Conservation (phyloP, 1,140 invertebrate species). For the Euwallacea similis region DNA sequence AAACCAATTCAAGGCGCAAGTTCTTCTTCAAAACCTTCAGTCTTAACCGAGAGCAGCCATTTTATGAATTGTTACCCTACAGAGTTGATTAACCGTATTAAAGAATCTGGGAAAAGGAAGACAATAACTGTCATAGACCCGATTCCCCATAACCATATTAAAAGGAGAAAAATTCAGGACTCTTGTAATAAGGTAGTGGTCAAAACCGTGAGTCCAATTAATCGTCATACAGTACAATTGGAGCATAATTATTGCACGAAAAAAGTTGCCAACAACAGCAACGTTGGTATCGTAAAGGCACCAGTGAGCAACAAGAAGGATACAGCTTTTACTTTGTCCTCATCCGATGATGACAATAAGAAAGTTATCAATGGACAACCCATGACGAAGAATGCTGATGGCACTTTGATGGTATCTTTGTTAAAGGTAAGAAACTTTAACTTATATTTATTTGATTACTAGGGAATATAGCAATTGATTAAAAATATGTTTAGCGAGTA, state of each 20-base stretch:
- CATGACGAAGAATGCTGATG: slow-evolving; percentile 48
- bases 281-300: slow-evolving; percentile 1
- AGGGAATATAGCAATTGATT: not conserved
- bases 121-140: slow-evolving; percentile 48
- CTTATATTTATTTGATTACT: not conserved
- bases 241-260: slow-evolving; percentile 50
- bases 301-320: slow-evolving; percentile 40
- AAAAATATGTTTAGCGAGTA: not conserved
- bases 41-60: no score
- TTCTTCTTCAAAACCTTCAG: not conserved
- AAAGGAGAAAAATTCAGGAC: slow-evolving; percentile 8
- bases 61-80: slow-evolving; percentile 34
- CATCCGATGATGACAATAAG: slow-evolving; percentile 48
- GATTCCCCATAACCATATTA: slow-evolving; percentile 41
- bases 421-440: slow-evolving; percentile 44
- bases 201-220: slow-evolving; percentile 1
- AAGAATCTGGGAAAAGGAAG: slow-evolving; percentile 47
- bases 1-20: not conserved
- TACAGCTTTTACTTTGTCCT: slow-evolving; percentile 44
- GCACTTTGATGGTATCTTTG: slow-evolving; percentile 52
- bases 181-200: not conserved
- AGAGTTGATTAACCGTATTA: slow-evolving; percentile 49
- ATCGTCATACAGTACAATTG: slow-evolving; percentile 37
- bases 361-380: slow-evolving; percentile 46
- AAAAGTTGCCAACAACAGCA: not conserved